A percentile compares a stretch with the other conserved stretches of the same genome.
Conservation (phyloP, 1,140 invertebrate species). For the Drosophila leontia region DNA sequence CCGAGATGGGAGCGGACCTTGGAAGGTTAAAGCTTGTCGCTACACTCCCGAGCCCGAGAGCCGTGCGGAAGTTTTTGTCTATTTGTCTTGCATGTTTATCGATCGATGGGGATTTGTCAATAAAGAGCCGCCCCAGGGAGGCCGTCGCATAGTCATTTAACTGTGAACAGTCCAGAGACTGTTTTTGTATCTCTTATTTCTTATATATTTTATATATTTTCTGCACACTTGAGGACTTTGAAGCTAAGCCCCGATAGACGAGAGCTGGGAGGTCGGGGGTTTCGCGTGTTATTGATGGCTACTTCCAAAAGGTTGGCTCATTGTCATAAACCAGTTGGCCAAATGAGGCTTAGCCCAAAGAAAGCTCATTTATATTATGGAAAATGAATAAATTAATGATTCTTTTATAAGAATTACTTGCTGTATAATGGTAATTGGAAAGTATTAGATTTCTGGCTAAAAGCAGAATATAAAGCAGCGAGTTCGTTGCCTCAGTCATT, state of each 20-base stretch:
- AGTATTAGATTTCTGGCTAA: constrained; percentile 23
- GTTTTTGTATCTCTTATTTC: constrained; percentile 26
- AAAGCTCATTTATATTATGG: constrained; percentile 39
- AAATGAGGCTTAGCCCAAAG: constrained; percentile 21
- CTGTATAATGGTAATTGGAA: constrained; percentile 28
- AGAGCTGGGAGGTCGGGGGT: constrained; percentile 10
- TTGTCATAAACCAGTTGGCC: constrained; percentile 58
- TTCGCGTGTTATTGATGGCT: constrained; percentile 50
- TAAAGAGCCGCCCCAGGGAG: constrained; percentile 69
- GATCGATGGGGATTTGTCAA: constrained; percentile 69
- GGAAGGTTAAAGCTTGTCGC: constrained; percentile 68
- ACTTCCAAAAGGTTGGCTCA: constrained; percentile 51
- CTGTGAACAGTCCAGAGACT: constrained; percentile 53
- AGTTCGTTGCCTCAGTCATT: constrained; percentile 35
- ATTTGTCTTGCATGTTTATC: constrained; percentile 70
- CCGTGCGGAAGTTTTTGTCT: constrained; percentile 68
- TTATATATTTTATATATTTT: constrained; percentile 23
- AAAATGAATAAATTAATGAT: constrained; percentile 34
- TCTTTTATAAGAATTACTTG: constrained; percentile 5
- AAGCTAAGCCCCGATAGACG: constrained; percentile 21
- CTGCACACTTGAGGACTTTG: constrained; percentile 41
- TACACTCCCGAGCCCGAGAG: constrained; percentile 47
- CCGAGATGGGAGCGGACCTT: constrained; percentile 53
- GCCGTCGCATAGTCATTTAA: constrained; percentile 68
- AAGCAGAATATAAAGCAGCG: too few species aligned